phyloP scores from a whole-genome alignment of 2,888 invertebrate species.

The Cancer borealis region DNA sequence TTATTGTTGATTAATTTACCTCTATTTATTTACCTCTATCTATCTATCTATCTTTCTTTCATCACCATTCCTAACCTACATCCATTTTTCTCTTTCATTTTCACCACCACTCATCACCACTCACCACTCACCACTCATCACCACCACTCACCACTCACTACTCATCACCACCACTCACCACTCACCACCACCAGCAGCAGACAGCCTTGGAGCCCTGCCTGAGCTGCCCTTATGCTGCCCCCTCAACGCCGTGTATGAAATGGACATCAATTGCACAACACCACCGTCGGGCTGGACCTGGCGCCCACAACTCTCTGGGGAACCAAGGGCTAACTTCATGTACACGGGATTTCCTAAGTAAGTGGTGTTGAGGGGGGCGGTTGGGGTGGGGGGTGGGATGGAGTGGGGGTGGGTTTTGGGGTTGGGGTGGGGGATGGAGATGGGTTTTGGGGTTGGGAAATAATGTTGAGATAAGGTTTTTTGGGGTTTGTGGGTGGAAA shows the following conservation, averaged over 20 bases:
- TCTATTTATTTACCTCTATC: too few relatives aligned
- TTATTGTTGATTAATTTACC: not conserved
- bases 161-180: conserved; percentile 3
- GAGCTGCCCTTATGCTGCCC: conserved; percentile 73
- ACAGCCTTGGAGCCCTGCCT: not conserved
- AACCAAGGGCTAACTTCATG: conserved; percentile 57
- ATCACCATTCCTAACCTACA: not conserved
- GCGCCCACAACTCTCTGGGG: conserved; percentile 61
- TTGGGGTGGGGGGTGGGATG: not conserved
- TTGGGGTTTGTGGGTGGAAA: not conserved
- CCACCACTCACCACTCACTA: too few relatives aligned
- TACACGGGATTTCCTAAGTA: conserved; percentile 75
- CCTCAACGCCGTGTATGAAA: conserved; percentile 51
- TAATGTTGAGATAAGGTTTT: not conserved
- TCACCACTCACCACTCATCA: not conserved
- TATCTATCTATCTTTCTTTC: not conserved
- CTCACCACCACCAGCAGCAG: not conserved
- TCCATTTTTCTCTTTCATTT: not conserved
- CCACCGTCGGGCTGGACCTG: conserved; percentile 51
- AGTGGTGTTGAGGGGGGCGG: not conserved
- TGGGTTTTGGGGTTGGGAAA: not conserved
- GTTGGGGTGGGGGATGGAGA: not conserved
- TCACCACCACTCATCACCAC: too few relatives aligned
- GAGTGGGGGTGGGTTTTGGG: not conserved
- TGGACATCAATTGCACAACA: conserved; percentile 57